These are phyloP conservation scores for Procambarus clarkii DNA, from an alignment of 1,140 invertebrate genomes.

Conservation along the genomic window DNA sequence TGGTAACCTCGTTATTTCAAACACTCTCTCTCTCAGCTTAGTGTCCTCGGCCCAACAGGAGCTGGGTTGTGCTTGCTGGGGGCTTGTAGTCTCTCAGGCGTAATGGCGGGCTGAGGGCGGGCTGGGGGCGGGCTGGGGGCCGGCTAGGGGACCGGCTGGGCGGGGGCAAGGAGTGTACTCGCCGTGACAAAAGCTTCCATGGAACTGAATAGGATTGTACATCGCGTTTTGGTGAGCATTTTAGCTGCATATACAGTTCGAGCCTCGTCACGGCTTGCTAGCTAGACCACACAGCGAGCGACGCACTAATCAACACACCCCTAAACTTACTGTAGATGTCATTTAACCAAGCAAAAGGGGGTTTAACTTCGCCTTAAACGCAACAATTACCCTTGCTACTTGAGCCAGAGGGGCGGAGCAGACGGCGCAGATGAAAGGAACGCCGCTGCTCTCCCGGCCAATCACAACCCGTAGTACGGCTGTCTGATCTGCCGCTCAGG, in stretches of 20 bases:
- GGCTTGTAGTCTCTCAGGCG: no score
- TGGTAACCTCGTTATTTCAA: neutral
- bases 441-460: conserved; percentile 38
- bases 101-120: no score
- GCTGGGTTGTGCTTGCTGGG: neutral
- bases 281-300: no score
- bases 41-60: no score
- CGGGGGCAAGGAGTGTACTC: neutral
- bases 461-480: conserved; percentile 41
- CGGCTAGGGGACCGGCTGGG: no score
- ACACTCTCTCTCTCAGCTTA: neutral
- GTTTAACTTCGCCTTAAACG: no score
- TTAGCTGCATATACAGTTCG: no score
- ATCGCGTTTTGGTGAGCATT: conserved; percentile 31
- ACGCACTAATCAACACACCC: conserved; percentile 41
- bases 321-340: conserved; percentile 62
- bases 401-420: conserved; percentile 60
- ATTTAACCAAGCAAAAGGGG: conserved; percentile 44
- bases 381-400: no score
- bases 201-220: conserved; percentile 51
- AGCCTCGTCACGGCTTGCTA: no score
- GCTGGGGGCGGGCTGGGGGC: no score
- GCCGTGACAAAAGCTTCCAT: conserved; percentile 51
- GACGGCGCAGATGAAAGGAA: conserved; percentile 51
- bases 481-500: conserved; percentile 53